These are phyloP conservation scores for Hydropotes inermis DNA, from an alignment of 2,113 vertebrate genomes.

Conservation along the genomic window DNA sequence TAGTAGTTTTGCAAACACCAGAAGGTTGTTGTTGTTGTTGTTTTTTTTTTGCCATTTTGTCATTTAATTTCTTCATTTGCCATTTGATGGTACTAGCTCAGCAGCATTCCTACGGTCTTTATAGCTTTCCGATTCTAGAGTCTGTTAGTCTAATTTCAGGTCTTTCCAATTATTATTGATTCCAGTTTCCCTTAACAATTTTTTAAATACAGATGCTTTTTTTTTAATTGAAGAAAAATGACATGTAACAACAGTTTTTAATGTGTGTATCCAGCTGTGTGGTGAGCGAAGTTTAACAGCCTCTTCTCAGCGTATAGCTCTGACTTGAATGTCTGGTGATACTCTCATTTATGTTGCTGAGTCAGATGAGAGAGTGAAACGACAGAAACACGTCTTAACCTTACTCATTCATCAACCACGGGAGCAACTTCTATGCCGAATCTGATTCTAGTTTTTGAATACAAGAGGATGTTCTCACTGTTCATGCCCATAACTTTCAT, in stretches of 20 bases:
- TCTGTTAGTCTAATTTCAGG: conserved; percentile 5
- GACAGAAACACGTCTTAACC: background rate
- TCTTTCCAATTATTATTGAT: conserved; percentile 19
- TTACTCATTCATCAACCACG: background rate
- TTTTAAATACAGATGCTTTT: background rate
- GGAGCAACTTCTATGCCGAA: background rate
- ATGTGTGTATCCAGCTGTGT: background rate
- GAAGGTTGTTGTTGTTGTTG: background rate
- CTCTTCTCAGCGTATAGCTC: background rate
- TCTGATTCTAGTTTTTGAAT: background rate
- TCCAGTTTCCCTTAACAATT: background rate
- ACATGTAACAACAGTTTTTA: background rate
- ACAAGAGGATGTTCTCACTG: background rate
- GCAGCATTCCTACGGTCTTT: background rate
- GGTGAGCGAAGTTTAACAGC: background rate
- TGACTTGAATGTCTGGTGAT: background rate
- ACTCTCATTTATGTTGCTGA: background rate
- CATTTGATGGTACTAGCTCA: background rate
- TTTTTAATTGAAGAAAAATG: background rate
- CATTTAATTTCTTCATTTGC: conserved; percentile 33
- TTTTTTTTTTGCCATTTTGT: background rate
- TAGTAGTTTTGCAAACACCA: background rate
- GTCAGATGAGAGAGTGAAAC: background rate
- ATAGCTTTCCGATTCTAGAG: background rate
- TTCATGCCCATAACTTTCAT: background rate